These are phyloP conservation scores for Trichogramma evanescens DNA, from an alignment of 2,888 invertebrate species.

Conservation along the genomic window DNA sequence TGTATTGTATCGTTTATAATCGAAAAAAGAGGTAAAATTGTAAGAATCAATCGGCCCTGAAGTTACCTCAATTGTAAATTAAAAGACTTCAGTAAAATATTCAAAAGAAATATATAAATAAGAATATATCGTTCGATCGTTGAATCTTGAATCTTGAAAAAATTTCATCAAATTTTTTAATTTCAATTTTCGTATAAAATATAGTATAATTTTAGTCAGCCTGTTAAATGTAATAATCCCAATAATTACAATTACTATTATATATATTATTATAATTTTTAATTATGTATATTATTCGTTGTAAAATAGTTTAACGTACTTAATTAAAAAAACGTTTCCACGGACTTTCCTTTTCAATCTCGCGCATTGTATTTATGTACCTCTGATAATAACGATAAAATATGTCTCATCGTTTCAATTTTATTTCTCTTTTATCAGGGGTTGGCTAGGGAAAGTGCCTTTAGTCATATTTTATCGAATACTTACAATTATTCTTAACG, in stretches of 20 bases:
- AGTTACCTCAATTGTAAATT: conserved; percentile 12
- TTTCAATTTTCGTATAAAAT: too few species aligned
- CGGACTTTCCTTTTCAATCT: conserved; percentile 2
- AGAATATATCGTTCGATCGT: background rate
- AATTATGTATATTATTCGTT: background rate
- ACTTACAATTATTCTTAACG: background rate
- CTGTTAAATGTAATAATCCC: too few species aligned
- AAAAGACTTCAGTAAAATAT: background rate
- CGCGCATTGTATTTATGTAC: conserved; percentile 23
- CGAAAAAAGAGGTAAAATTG: background rate
- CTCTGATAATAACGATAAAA: conserved; percentile 22
- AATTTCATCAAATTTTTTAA: too few species aligned
- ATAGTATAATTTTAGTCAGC: too few species aligned
- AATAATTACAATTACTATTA: too few species aligned
- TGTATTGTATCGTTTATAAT: background rate
- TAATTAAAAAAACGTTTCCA: conserved; percentile 8
- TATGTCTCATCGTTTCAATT: background rate
- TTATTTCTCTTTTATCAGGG: conserved; percentile 3
- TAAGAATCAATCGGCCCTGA: conserved; percentile 7
- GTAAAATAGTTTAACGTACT: conserved; percentile 10
- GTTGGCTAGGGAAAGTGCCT: conserved; percentile 13
- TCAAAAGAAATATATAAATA: background rate
- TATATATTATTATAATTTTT: background rate
- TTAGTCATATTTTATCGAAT: conserved; percentile 11
- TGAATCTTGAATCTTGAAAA: conserved; percentile 4